Conservation (phyloP, 2,888 invertebrate genomes). For the Protophormia terraenovae region DNA sequence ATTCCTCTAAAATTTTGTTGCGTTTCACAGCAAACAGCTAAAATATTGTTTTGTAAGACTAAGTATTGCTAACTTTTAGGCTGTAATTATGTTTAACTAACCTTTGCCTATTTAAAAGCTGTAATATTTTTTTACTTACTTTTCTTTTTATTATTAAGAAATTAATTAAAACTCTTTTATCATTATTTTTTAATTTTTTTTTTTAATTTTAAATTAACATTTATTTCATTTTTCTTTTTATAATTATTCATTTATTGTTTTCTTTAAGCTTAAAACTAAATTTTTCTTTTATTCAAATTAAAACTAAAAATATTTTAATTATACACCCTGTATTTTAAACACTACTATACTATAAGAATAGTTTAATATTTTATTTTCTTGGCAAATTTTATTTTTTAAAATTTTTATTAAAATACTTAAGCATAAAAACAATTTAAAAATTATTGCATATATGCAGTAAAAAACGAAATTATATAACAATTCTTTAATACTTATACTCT, state of each 20-base stretch:
- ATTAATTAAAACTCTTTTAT: no score
- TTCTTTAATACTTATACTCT: not conserved
- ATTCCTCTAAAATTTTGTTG: no score
- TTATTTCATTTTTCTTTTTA: constrained; percentile 29
- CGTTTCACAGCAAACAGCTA: no score
- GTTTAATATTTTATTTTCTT: constrained; percentile 8
- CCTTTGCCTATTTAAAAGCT: not conserved
- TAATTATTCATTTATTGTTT: not conserved
- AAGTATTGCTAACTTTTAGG: no score
- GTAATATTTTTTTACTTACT: no score
- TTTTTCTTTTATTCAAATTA: constrained; percentile 6
- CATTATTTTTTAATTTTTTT: not conserved
- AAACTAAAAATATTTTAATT: constrained; percentile 21
- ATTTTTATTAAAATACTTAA: constrained; percentile 29
- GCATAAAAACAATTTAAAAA: constrained; percentile 18
- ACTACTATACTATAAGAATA: constrained; percentile 22
- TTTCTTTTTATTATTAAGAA: no score
- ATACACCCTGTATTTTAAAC: constrained; percentile 53
- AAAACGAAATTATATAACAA: not conserved
- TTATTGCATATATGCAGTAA: not conserved
- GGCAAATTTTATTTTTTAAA: not conserved
- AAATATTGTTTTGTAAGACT: no score
- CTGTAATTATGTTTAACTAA: no score
- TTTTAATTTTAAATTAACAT: constrained; percentile 55
- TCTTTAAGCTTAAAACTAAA: constrained; percentile 37